Percentiles rank a stretch among this genome's conserved stretches.
Evolutionary conservation across 2,113 vertebrate genomes (phyloP).

Genomic region (Cyanoramphus novaezelandiae): DNA sequence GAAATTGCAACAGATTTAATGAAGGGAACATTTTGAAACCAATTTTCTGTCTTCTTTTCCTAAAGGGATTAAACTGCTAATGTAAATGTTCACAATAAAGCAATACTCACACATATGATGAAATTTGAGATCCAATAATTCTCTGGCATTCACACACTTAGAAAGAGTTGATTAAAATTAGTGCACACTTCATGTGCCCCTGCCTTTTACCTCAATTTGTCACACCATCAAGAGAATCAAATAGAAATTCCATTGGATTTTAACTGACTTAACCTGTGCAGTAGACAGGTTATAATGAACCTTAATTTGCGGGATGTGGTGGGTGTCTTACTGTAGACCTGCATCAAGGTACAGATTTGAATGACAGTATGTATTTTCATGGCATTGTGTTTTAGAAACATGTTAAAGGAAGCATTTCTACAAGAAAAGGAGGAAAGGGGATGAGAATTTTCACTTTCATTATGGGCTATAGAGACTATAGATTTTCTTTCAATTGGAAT

Average conservation of each 20-base stretch:
- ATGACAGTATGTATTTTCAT: not conserved
- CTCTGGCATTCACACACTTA: conserved; percentile 50
- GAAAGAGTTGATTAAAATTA: conserved; percentile 66
- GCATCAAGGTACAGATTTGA: not conserved
- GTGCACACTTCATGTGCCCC: conserved; percentile 37
- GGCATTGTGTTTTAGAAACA: not conserved
- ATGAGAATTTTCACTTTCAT: not conserved
- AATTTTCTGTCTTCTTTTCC: conserved; percentile 65
- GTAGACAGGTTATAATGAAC: not conserved
- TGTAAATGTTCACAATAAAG: conserved; percentile 67
- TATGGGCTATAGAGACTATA: not conserved
- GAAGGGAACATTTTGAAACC: conserved; percentile 60
- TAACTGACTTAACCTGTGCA: conserved; percentile 35
- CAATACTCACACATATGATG: conserved; percentile 50
- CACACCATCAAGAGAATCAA: not conserved
- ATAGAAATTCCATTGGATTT: conserved; percentile 59
- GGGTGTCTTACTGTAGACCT: not conserved
- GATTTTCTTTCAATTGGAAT: not conserved
- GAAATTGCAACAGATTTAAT: conserved; percentile 69
- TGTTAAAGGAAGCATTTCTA: not conserved
- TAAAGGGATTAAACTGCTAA: conserved; percentile 61
- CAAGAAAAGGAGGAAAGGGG: not conserved
- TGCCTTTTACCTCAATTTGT: conserved; percentile 45
- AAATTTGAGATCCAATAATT: conserved; percentile 59
- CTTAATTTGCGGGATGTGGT: not conserved